phyloP scores from a whole-genome alignment of 2,888 invertebrate genomes.

The Sycophila texana region DNA sequence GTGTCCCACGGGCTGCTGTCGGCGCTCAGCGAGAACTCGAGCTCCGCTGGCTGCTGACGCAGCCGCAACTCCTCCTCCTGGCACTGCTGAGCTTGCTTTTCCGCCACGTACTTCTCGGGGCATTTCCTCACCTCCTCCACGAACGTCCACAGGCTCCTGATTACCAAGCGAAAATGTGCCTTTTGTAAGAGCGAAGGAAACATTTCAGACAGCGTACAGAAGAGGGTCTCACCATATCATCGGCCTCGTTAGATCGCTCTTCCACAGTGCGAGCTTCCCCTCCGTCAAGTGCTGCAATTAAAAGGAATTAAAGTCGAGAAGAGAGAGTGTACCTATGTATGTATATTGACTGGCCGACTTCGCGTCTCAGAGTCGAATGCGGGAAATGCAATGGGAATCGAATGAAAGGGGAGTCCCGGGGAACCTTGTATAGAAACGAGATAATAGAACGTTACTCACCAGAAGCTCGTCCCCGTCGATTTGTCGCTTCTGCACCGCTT shows the following conservation, averaged over 20 bases:
- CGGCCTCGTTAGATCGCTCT: constrained; percentile 70
- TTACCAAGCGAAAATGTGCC: background rate
- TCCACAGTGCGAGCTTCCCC: constrained; percentile 73
- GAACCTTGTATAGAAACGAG: background rate
- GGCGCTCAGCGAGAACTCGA: constrained; percentile 58
- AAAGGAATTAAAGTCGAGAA: constrained; percentile 61
- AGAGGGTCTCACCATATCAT: constrained; percentile 69
- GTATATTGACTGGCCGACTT: background rate
- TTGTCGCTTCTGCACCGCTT: constrained; percentile 68
- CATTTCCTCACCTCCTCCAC: constrained; percentile 67
- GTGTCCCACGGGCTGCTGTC: constrained; percentile 71
- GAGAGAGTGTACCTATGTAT: background rate
- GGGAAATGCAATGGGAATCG: constrained; percentile 9
- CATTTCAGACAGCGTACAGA: background rate
- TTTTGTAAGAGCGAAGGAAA: background rate
- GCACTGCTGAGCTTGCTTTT: constrained; percentile 53
- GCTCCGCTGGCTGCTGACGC: constrained; percentile 18
- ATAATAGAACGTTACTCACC: constrained; percentile 64
- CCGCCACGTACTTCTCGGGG: constrained; percentile 66
- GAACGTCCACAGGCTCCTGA: constrained; percentile 68
- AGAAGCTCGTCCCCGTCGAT: constrained; percentile 72
- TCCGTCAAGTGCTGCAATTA: constrained; percentile 74
- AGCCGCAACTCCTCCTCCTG: constrained; percentile 25
- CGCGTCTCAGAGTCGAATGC: background rate
- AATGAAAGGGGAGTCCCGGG: background rate